Base-by-base conservation (phyloP, 2,113 vertebrate species). In the Malurus alboscapulatus region DNA sequence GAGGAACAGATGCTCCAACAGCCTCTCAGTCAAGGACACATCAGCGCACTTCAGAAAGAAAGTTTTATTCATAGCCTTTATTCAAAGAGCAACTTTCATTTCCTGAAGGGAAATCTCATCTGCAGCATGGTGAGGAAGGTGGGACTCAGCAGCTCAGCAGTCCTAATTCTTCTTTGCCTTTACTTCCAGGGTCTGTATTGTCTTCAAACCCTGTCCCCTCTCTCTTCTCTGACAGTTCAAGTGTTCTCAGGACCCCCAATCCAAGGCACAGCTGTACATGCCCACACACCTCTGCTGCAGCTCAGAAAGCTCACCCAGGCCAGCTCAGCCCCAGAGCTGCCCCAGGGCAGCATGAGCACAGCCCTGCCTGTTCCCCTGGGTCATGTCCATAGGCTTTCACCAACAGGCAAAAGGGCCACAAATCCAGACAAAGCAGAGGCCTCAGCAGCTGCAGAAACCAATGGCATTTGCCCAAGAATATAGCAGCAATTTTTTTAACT, bases 31-130 rank as follows among this genome's bases (percentile, higher is more conserved):
- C 66, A 84, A 0, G 0, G 53, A 68, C 66, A 47, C 34, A 78
- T 14, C 34, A 36, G 47, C 17, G 32, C 48, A 42, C 32, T 62
- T 44, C 47, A 73, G 47, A 79, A 88, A 84, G 25, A 13, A 82
- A 88, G 71, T 76, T 93, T 94, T 76, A 90, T 68, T 90, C 92
- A 58, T 7, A 34, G 47, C 38, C 48, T 78, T 92, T 76, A 82
- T 50, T 50, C 38, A 7, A 72, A 93, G 27, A 85, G 42, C 22
- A 90, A 48, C 67, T 80, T 80, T 22, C 47, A 80, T 80, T 84
- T 93, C 85, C 88, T 85, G 88, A 55, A 73, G 47, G 47, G 50
- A 93, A 85, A 66, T 54, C 47, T 7, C 81, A 90, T 34, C 91
- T 76, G 59, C 54, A 69, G 82, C 4, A 1, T 0, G 1, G 55